Conservation (phyloP, 2,113 vertebrate species). For the Callithrix jacchus region DNA sequence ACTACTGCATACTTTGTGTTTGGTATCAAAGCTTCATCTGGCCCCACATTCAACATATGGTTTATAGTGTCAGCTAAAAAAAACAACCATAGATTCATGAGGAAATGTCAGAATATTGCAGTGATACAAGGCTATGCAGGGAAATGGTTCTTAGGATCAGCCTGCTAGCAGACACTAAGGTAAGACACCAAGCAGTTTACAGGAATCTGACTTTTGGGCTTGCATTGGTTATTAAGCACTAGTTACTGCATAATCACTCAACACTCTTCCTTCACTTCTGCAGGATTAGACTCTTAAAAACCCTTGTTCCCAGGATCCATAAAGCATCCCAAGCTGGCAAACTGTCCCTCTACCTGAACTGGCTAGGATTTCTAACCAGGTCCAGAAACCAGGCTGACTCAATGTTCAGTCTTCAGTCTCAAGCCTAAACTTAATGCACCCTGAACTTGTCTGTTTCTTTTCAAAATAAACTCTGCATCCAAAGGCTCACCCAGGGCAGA, state of each 20-base stretch:
- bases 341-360: background rate
- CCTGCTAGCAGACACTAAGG: background rate
- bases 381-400: constrained; percentile 55
- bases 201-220: background rate
- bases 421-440: background rate
- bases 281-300: background rate
- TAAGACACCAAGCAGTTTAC: background rate
- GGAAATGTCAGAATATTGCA: constrained; percentile 34
- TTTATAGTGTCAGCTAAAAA: constrained; percentile 58
- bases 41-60: constrained; percentile 63
- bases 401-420: background rate
- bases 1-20: constrained; percentile 59
- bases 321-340: background rate
- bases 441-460: background rate
- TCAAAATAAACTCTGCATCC: background rate
- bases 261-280: background rate
- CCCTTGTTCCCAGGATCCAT: background rate
- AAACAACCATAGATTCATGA: constrained; percentile 37
- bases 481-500: background rate
- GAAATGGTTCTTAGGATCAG: background rate
- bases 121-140: background rate
- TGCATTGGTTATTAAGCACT: background rate
- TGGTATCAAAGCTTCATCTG: constrained; percentile 62
- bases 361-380: background rate
- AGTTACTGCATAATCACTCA: background rate